Evolutionary conservation across 2,113 vertebrate genomes (phyloP), one percentile per base, ranked within the genome.

Genomic region (Corvus moneduloides): DNA sequence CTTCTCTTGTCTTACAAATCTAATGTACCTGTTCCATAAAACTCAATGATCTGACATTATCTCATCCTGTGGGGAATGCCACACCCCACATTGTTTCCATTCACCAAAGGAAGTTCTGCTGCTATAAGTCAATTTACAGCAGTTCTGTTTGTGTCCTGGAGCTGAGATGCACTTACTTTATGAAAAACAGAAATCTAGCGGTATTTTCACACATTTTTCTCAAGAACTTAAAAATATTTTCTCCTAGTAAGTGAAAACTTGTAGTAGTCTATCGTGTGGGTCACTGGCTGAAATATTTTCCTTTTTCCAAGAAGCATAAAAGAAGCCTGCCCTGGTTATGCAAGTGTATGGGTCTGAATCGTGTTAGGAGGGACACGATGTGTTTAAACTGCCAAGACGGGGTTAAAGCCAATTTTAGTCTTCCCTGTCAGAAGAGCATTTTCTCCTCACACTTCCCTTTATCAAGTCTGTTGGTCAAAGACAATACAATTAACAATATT

Each of bases 11-110:
- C 35, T 30, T 79, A 48, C 14, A 90, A 63, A 59, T 79, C 44
- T 68, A 27, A 75, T 72, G 16, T 69, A 59, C 39, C 21, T 4
- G 1, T 87, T 81, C 22, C 14, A 15, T 89, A 49, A 89, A 89
- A 74, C 43, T 49, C 11, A 61, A 7, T 18, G 48, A n/a, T 23
- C 15, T 39, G 26, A 30, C 52, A 48, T 52, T 54, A 20, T 75
- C 15, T 35, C 2, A 1, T 71, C 18, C 18, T 52, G 12, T 73
- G 67, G 27, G 35, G 16, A 79, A 4, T 1, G 1, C 16, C 1
- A 5, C 5, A 3, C 7, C 5, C 11, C 0, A 0, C 2, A 3
- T 37, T n/a, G 6, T 83, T 59, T 76, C 16, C 21, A 37, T 67
- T 66, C 33, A 51, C 27, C 44, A 30, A 26, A 67, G 73, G 33